Percentiles rank a stretch among this genome's conserved stretches.
Evolutionary conservation across 1,140 invertebrate species (phyloP).

Genomic region (Temnothorax longispinosus): DNA sequence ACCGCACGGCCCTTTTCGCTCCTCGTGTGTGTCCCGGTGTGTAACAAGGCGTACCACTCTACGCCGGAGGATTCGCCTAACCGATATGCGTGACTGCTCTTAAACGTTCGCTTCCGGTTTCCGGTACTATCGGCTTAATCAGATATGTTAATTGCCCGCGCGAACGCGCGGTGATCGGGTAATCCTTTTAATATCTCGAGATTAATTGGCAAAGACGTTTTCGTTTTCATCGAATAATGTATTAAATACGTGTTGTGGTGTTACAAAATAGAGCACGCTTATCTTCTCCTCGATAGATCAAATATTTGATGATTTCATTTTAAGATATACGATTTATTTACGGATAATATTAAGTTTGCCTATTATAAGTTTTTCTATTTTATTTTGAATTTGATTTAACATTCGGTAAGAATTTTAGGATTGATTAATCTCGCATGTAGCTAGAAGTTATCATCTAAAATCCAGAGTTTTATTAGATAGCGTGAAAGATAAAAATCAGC

Average conservation of each 20-base stretch:
- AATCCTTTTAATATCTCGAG: constrained; percentile 11
- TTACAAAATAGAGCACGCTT: not conserved
- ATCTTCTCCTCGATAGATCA: not conserved
- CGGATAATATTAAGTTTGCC: constrained; percentile 5
- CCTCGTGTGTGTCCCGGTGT: constrained; percentile 66
- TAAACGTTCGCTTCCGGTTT: constrained; percentile 72
- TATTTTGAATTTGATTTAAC: not conserved
- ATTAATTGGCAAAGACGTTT: not conserved
- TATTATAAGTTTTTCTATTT: not conserved
- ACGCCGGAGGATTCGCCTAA: constrained; percentile 70
- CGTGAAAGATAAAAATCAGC: not conserved
- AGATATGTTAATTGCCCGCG: constrained; percentile 63
- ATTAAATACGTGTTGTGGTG: not conserved
- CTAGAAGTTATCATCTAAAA: not conserved
- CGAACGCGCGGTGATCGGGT: not conserved
- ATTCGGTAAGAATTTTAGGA: not conserved
- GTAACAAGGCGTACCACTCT: constrained; percentile 77
- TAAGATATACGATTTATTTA: not conserved
- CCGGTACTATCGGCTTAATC: constrained; percentile 64
- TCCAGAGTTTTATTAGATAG: not conserved
- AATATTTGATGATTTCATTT: not conserved
- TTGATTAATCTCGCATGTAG: not conserved
- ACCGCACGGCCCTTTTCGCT: constrained; percentile 61
- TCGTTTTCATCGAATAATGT: not conserved
- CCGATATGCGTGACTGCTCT: constrained; percentile 73